phyloP scores from a whole-genome alignment of 2,113 vertebrate species.

The Embiotoca jacksoni region DNA sequence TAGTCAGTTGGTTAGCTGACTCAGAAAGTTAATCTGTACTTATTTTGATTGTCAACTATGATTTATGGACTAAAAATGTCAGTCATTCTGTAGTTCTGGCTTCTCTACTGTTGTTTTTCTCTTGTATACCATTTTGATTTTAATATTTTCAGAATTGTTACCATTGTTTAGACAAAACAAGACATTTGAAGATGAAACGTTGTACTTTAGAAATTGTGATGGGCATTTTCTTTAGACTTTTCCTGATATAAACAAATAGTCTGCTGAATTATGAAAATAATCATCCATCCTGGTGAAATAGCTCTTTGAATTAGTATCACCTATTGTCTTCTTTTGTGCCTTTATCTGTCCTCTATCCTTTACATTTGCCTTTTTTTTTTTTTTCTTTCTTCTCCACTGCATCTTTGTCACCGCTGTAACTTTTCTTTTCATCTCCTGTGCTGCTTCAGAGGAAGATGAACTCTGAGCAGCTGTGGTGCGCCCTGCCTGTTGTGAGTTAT shows the following conservation, averaged over 20 bases:
- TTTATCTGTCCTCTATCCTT: conserved; percentile 2
- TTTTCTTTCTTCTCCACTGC: background rate
- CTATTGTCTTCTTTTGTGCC: background rate
- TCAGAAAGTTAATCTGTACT: background rate
- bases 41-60: background rate
- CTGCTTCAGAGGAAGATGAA: conserved; percentile 63
- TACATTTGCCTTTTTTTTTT: background rate
- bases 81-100: too few relatives aligned
- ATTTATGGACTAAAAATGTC: too few relatives aligned
- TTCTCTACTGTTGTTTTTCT: background rate
- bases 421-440: conserved; percentile 28
- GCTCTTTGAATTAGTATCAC: too few relatives aligned
- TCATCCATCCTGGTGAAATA: too few relatives aligned
- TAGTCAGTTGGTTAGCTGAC: too few relatives aligned
- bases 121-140: background rate
- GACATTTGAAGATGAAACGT: background rate
- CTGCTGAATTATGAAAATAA: background rate
- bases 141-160: background rate
- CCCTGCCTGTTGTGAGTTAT: conserved; percentile 74
- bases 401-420: conserved; percentile 22
- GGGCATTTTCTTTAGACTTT: background rate
- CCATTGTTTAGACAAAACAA: background rate
- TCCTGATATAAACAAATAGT: background rate
- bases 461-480: conserved; percentile 75
- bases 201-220: background rate